Base-by-base conservation (phyloP, 2,797 vertebrate genomes). In the Threskiornis aethiopicus region DNA sequence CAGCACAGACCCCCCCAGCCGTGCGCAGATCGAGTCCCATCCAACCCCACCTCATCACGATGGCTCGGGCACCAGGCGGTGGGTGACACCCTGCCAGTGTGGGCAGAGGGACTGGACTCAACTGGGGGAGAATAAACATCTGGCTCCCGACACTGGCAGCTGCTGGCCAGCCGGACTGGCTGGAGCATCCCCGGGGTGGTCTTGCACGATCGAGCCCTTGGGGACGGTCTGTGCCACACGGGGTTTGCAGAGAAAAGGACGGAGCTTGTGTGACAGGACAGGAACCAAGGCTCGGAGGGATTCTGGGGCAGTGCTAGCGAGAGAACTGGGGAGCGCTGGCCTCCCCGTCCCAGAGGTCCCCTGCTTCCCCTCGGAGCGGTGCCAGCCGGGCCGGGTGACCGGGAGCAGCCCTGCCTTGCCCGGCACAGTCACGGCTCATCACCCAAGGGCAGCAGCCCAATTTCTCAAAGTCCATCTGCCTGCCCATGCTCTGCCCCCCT, bases 191-290 rank as follows among this genome's bases (percentile, higher is more conserved):
- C 1, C 1, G 1, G 0, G 57, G 37, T 11, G 52, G 72, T n/a
- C 31, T 25, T 2, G 24, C 13, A 55, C 1, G 6, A 61, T 35
- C 0, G 3, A 80, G 78, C 54, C 59, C 59, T 49, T 0, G 0
- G 51, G 69, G 35, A 49, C 1, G 7, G 49, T 25, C 61, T 62
- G 69, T 69, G 84, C 51, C 84, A 65, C 0, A 8, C 3, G 1
- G 58, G 11, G 22, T 54, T 51, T 55, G 76, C 44, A 39, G 39
- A 42, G 20, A 8, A 35, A 55, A 52, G 62, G 44, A 72, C 4
- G 13, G 35, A 51, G 49, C 54, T 76, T 0, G 1, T 13, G 37
- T 21, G 35, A 54, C 28, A 29, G 67, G 37, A 33, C 4, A 15
- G 33, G 44, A 93, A 78, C 35, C 0, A 14, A 73, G 61, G 47